A percentile compares a stretch with the other conserved stretches of the same genome.
Conservation (phyloP, 2,797 vertebrate species). For the Coreius guichenoti region DNA sequence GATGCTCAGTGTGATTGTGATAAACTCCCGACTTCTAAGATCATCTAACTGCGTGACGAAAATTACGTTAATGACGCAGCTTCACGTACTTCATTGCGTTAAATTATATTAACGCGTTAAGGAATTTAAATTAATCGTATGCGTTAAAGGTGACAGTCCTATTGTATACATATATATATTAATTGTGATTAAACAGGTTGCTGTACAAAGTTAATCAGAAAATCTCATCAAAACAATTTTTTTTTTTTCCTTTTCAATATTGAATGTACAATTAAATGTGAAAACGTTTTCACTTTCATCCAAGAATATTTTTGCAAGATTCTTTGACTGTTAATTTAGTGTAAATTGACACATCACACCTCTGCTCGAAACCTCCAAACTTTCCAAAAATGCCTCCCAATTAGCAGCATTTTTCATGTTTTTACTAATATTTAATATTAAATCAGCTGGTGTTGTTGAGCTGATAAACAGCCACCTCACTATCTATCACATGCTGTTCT, state of each 20-base stretch:
- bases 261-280: slow-evolving; percentile 1
- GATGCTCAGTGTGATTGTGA: no score
- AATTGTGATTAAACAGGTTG: no score
- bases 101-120: no score
- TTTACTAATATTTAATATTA: neutral
- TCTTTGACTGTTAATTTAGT: slow-evolving; percentile 3
- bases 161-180: no score
- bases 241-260: neutral
- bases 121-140: no score
- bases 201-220: no score
- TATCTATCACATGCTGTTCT: slow-evolving; percentile 9
- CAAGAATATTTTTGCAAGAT: slow-evolving; percentile 2
- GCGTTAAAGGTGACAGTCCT: no score
- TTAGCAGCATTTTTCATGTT: neutral
- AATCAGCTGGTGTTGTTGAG: slow-evolving; percentile 14
- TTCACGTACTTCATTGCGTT: no score
- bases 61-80: no score
- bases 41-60: no score
- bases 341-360: slow-evolving; percentile 17
- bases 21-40: no score
- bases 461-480: slow-evolving; percentile 43
- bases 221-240: neutral
- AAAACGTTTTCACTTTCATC: neutral
- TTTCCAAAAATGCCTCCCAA: neutral
- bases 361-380: neutral